Evolutionary conservation across 2,888 invertebrate genomes (phyloP).

Genomic region (Limnephilus auricula): DNA sequence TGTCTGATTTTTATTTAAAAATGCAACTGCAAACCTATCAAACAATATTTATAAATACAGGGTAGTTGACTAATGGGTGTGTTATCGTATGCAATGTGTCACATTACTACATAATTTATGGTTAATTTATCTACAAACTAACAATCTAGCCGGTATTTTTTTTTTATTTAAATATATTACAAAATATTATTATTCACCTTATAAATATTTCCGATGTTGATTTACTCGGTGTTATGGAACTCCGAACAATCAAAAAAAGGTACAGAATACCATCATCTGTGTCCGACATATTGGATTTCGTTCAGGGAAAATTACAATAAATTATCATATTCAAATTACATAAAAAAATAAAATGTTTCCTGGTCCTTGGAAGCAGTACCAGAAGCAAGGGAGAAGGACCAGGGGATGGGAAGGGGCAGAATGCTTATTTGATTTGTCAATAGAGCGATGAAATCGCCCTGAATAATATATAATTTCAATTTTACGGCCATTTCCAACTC

Average conservation of each 20-base stretch:
- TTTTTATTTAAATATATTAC: background rate
- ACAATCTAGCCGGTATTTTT: background rate
- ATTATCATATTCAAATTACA: conserved; percentile 42
- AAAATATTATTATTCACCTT: background rate
- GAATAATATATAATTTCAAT: conserved; percentile 40
- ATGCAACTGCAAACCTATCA: too few relatives aligned
- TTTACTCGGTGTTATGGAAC: background rate
- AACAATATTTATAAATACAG: too few relatives aligned
- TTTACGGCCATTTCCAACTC: conserved; percentile 24
- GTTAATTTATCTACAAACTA: background rate
- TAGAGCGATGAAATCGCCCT: conserved; percentile 33
- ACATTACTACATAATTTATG: background rate
- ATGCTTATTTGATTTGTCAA: conserved; percentile 44
- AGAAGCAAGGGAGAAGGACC: background rate
- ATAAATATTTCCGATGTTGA: background rate
- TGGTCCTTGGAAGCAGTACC: background rate
- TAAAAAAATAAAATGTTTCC: background rate
- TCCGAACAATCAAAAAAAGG: background rate
- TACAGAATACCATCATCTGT: conserved; percentile 23
- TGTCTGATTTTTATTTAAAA: too few relatives aligned
- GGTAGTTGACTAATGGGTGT: too few relatives aligned
- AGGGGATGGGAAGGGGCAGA: background rate
- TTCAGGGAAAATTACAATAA: conserved; percentile 20
- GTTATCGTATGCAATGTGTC: too few relatives aligned
- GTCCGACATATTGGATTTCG: conserved; percentile 4